phyloP scores from a whole-genome alignment of 2,888 invertebrate species.

The Gerosis bhagava region DNA sequence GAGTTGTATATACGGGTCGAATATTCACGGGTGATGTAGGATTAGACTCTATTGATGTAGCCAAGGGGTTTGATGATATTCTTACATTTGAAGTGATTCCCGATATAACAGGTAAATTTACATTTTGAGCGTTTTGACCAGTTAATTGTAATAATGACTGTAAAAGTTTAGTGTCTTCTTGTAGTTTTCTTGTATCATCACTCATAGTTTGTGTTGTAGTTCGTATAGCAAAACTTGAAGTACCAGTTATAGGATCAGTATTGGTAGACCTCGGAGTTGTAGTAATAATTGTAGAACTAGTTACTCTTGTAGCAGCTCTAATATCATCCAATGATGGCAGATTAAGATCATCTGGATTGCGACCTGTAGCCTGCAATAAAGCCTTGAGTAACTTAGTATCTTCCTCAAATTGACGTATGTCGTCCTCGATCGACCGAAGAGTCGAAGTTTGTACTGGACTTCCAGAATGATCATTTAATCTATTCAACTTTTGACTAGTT shows the following conservation, averaged over 20 bases:
- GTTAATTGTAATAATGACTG: conserved; percentile 70
- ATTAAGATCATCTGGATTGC: conserved; percentile 63
- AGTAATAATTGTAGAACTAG: conserved; percentile 33
- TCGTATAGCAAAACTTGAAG: conserved; percentile 29
- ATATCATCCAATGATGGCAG: conserved; percentile 58
- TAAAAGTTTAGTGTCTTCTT: conserved; percentile 68
- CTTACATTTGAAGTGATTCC: conserved; percentile 70
- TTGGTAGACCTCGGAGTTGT: conserved; percentile 23
- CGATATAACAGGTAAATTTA: conserved; percentile 60
- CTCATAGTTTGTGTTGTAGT: conserved; percentile 48
- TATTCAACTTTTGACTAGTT: conserved; percentile 46
- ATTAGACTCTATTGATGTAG: conserved; percentile 60
- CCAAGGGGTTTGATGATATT: conserved; percentile 64
- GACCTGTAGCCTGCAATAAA: conserved; percentile 67
- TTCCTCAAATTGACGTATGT: conserved; percentile 71
- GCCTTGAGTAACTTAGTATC: conserved; percentile 72
- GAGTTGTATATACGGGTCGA: conserved; percentile 60
- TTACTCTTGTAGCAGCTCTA: conserved; percentile 40
- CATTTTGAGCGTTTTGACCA: conserved; percentile 50
- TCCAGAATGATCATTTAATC: conserved; percentile 39
- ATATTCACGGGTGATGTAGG: conserved; percentile 62
- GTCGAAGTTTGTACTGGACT: conserved; percentile 51
- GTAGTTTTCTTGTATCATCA: conserved; percentile 62
- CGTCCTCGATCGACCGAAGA: conserved; percentile 65
- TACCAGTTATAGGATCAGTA: conserved; percentile 38